These are phyloP conservation scores for Loxodonta africana DNA, from an alignment of 2,113 vertebrate genomes.

Conservation along the genomic window DNA sequence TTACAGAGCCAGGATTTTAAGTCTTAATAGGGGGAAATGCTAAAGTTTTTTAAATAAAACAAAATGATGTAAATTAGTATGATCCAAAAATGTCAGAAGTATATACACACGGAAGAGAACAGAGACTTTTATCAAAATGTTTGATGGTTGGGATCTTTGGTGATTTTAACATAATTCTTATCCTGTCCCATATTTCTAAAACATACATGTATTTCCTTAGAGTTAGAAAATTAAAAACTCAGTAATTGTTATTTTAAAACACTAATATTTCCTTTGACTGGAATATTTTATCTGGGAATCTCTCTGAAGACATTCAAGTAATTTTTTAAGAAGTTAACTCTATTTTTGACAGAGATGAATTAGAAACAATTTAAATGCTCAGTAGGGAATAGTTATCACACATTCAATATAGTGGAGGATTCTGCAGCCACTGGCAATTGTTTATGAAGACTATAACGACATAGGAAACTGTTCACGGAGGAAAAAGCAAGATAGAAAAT, in stretches of 20 bases:
- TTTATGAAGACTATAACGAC: slow-evolving; percentile 24
- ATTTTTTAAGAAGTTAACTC: neutral
- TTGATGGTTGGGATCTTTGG: neutral
- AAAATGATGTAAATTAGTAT: neutral
- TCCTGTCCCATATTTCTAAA: slow-evolving; percentile 21
- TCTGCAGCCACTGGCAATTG: slow-evolving; percentile 21
- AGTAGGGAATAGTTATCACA: neutral
- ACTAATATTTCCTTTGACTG: neutral
- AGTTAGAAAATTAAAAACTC: neutral
- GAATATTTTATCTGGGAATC: slow-evolving; percentile 42
- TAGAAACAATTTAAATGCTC: neutral
- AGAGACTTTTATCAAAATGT: slow-evolving; percentile 34
- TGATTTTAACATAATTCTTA: slow-evolving; percentile 39
- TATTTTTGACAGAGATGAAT: slow-evolving; percentile 30
- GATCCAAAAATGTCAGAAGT: neutral
- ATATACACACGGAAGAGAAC: neutral
- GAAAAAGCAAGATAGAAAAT: slow-evolving; percentile 58
- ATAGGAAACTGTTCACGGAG: slow-evolving; percentile 37
- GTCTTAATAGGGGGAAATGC: neutral
- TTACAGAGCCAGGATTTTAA: neutral
- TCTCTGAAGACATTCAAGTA: neutral
- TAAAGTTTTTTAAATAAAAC: slow-evolving; percentile 5
- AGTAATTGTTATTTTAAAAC: neutral
- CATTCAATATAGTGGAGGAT: slow-evolving; percentile 1
- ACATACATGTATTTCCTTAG: neutral